Evolutionary conservation across 2,113 vertebrate species (phyloP).

Genomic region (Macheiramphus alcinus): DNA sequence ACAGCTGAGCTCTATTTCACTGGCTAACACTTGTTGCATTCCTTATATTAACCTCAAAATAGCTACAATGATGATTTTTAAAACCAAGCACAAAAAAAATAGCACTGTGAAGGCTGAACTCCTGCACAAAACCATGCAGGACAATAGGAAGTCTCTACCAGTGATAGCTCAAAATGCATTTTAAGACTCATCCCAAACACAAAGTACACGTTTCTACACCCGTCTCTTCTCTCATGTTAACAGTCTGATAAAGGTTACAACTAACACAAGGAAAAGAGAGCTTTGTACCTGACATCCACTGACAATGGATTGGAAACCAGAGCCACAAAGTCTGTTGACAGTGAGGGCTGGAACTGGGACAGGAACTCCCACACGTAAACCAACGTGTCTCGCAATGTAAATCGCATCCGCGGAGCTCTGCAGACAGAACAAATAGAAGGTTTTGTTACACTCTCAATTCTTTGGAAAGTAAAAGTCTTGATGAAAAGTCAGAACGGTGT

Average conservation of each 20-base stretch:
- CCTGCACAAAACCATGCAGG: not conserved
- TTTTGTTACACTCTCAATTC: not conserved
- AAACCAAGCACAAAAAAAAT: not conserved
- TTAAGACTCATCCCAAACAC: not conserved
- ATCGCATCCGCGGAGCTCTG: constrained; percentile 85
- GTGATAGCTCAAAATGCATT: not conserved
- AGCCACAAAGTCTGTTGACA: constrained; percentile 93
- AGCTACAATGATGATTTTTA: not conserved
- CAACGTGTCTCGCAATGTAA: constrained; percentile 90
- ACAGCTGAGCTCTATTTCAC: not conserved
- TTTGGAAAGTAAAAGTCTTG: not conserved
- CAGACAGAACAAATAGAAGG: not conserved
- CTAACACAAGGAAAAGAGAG: not conserved
- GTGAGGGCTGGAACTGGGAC: constrained; percentile 84
- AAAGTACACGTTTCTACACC: fast-evolving
- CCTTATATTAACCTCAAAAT: not conserved
- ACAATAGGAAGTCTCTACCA: not conserved
- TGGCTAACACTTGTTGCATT: not conserved
- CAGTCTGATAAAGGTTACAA: not conserved
- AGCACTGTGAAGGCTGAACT: not conserved
- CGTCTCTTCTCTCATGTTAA: fast-evolving
- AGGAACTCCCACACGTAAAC: constrained; percentile 85
- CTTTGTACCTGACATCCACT: constrained; percentile 87
- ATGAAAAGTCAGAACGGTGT: not conserved
- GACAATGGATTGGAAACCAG: constrained; percentile 93